Evolutionary conservation across 2,113 vertebrate genomes (phyloP).

Genomic region (Prunella himalayana): DNA sequence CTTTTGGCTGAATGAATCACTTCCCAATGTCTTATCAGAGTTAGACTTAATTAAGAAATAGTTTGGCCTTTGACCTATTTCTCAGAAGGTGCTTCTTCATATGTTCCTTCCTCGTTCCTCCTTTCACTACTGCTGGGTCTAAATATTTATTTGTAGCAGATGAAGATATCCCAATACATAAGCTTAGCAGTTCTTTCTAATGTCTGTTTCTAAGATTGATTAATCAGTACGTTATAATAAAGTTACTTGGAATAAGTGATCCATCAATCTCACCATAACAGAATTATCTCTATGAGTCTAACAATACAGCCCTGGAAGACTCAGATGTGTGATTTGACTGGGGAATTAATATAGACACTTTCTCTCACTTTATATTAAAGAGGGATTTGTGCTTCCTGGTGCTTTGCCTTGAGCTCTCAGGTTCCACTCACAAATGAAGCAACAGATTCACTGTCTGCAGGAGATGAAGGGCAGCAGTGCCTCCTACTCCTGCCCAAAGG

Average conservation of each 20-base stretch:
- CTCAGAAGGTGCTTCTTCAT: not conserved
- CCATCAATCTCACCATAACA: not conserved
- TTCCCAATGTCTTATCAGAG: not conserved
- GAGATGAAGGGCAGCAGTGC: not conserved
- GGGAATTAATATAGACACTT: not conserved
- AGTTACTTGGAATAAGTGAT: slow-evolving; percentile 2
- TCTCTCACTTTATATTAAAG: not conserved
- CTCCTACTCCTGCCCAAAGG: not conserved
- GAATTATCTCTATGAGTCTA: not conserved
- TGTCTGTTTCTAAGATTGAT: not conserved
- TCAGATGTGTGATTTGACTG: not conserved
- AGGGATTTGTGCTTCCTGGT: not conserved
- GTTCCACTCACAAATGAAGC: not conserved
- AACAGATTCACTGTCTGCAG: not conserved
- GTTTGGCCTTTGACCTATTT: not conserved
- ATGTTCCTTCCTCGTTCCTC: not conserved
- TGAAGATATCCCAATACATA: not conserved
- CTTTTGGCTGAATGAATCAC: not conserved
- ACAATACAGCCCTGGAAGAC: not conserved
- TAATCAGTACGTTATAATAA: not conserved
- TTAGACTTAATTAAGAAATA: not conserved
- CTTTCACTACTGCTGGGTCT: not conserved
- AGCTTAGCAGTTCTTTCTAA: not conserved
- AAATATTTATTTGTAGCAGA: not conserved
- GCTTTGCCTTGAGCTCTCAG: not conserved